A percentile compares a stretch with the other conserved stretches of the same genome.
Evolutionary conservation across 2,797 vertebrate genomes (phyloP).

Genomic region (Coracias cyanogaster): DNA sequence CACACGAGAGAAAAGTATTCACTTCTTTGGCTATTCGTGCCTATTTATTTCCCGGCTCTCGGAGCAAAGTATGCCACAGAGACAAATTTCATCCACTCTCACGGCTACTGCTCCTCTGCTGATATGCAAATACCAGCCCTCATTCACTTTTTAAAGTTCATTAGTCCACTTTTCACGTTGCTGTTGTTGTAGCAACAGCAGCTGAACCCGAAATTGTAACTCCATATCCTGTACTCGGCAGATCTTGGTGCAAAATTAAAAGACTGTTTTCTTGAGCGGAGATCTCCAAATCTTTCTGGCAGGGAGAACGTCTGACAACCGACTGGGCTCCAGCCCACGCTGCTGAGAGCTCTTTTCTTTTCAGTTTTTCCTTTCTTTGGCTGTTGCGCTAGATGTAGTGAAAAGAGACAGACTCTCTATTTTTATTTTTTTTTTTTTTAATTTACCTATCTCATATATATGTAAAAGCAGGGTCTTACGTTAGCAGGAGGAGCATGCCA

Average conservation of each 20-base stretch:
- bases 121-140: not conserved
- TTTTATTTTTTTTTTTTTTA: not conserved
- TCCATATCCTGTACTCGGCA: not conserved
- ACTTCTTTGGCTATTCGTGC: not conserved
- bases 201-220: not conserved
- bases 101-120: not conserved
- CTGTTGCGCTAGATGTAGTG: not conserved
- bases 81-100: not conserved
- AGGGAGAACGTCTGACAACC: not conserved
- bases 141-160: not conserved
- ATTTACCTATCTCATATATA: not conserved
- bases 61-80: conserved; percentile 18
- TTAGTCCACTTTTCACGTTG: not conserved
- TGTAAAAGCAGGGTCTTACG: not conserved
- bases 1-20: conserved; percentile 4
- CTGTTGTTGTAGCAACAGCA: not conserved
- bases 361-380: not conserved
- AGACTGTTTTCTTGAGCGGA: not conserved
- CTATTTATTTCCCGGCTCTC: not conserved
- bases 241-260: not conserved
- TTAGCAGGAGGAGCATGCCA: not conserved
- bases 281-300: conserved; percentile 7
- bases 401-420: not conserved
- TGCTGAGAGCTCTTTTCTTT: not conserved
- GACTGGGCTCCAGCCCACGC: conserved; percentile 19